A percentile compares a stretch with the other conserved stretches of the same genome.
phyloP scores from a whole-genome alignment of 2,888 invertebrate species.

The Pseudococcus viburni region DNA sequence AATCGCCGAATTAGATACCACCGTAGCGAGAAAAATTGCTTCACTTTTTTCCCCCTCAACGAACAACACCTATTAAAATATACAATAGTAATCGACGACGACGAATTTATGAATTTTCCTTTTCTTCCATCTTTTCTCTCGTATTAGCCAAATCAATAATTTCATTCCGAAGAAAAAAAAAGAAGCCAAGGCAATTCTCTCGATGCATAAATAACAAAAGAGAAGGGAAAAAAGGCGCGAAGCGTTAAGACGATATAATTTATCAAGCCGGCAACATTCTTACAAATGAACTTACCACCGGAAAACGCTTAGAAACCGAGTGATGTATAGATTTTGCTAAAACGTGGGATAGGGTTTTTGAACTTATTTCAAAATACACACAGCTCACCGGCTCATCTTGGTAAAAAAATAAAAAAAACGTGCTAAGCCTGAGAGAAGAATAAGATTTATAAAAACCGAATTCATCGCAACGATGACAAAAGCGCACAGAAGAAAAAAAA shows the following conservation, averaged over 20 bases:
- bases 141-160: slow-evolving; percentile 27
- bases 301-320: not conserved
- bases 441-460: slow-evolving; percentile 25
- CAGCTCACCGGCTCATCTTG: no score
- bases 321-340: slow-evolving; percentile 39
- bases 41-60: not conserved
- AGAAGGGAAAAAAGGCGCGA: slow-evolving; percentile 4
- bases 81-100: not conserved
- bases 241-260: slow-evolving; percentile 37
- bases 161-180: not conserved
- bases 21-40: slow-evolving; percentile 1
- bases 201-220: slow-evolving; percentile 34
- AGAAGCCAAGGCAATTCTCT: not conserved
- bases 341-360: slow-evolving; percentile 30
- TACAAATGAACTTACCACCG: slow-evolving; percentile 33
- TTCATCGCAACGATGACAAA: not conserved
- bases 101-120: slow-evolving; percentile 18
- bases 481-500: not conserved
- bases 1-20: slow-evolving; percentile 21
- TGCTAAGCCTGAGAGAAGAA: not conserved
- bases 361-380: not conserved
- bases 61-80: slow-evolving; percentile 19
- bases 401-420: not conserved
- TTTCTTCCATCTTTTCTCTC: not conserved
- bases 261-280: slow-evolving; percentile 26